A percentile compares a stretch with the other conserved stretches of the same genome.
phyloP scores from a whole-genome alignment of 2,888 invertebrate genomes.

The Zhengitettix transpicula region DNA sequence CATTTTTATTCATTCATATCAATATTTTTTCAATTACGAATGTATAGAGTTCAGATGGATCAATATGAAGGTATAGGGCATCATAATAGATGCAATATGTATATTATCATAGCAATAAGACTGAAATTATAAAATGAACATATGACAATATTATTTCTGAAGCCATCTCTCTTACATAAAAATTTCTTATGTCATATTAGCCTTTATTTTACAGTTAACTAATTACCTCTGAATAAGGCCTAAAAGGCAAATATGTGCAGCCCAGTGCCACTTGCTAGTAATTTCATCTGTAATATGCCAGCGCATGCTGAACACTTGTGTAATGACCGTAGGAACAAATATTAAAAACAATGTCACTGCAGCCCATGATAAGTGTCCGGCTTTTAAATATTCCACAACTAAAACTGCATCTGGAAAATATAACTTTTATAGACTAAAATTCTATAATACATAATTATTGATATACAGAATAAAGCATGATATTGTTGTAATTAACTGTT shows the following conservation, averaged over 20 bases:
- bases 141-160: no score
- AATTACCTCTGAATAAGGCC: conserved; percentile 39
- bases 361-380: conserved; percentile 37
- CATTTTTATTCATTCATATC: no score
- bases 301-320: conserved; percentile 40
- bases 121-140: no score
- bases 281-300: conserved; percentile 36
- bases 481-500: no score
- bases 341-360: conserved; percentile 35
- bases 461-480: no score
- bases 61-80: no score
- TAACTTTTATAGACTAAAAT: neutral
- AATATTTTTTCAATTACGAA: no score
- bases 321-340: conserved; percentile 35
- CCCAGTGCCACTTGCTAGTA: conserved; percentile 32
- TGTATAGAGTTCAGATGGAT: no score
- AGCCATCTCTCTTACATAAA: neutral
- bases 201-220: neutral
- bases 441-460: no score
- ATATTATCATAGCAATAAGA: no score
- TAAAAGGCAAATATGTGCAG: conserved; percentile 35
- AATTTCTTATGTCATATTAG: no score
- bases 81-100: no score
- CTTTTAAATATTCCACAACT: conserved; percentile 37
- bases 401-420: conserved; percentile 35